A percentile compares a stretch with the other conserved stretches of the same genome.
Evolutionary conservation across 1,140 invertebrate species (phyloP).

Genomic region (Drosophila kanapiae): DNA sequence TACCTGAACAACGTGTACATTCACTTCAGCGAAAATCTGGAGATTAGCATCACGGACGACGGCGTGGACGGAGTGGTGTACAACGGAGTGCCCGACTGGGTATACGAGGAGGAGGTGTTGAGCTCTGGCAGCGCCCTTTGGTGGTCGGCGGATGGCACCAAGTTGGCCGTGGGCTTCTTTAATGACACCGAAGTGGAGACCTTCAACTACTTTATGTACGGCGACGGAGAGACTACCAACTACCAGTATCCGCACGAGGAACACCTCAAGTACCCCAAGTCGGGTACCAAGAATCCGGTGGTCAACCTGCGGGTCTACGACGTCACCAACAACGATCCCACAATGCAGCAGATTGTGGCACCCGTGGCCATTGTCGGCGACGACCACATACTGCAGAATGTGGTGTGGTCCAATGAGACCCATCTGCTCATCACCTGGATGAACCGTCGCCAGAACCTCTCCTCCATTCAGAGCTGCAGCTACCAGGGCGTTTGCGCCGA

Average conservation of each 20-base stretch:
- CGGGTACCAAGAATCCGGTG: conserved; percentile 91
- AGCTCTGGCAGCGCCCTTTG: conserved; percentile 93
- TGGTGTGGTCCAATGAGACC: conserved; percentile 91
- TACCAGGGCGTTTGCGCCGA: conserved; percentile 59
- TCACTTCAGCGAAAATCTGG: conserved; percentile 85
- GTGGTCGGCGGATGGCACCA: conserved; percentile 93
- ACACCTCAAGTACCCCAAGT: conserved; percentile 94
- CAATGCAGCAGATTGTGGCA: conserved; percentile 71
- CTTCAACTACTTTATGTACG: conserved; percentile 89
- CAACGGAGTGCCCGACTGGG: conserved; percentile 92
- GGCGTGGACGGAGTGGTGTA: conserved; percentile 89
- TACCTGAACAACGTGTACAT: conserved; percentile 91
- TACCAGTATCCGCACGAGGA: conserved; percentile 95
- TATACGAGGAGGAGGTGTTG: conserved; percentile 96
- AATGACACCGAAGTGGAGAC: conserved; percentile 91
- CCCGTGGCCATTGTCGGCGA: conserved; percentile 85
- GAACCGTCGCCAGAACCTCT: conserved; percentile 93
- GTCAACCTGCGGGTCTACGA: conserved; percentile 90
- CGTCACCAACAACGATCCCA: conserved; percentile 85
- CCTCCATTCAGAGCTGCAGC: conserved; percentile 80
- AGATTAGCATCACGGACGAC: conserved; percentile 87
- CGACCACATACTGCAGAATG: conserved; percentile 87
- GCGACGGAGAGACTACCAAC: conserved; percentile 87
- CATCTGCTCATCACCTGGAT: conserved; percentile 92
- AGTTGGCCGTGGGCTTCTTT: conserved; percentile 93